Base-by-base conservation (phyloP, 2,113 vertebrate species). In the Nothoprocta pentlandii region DNA sequence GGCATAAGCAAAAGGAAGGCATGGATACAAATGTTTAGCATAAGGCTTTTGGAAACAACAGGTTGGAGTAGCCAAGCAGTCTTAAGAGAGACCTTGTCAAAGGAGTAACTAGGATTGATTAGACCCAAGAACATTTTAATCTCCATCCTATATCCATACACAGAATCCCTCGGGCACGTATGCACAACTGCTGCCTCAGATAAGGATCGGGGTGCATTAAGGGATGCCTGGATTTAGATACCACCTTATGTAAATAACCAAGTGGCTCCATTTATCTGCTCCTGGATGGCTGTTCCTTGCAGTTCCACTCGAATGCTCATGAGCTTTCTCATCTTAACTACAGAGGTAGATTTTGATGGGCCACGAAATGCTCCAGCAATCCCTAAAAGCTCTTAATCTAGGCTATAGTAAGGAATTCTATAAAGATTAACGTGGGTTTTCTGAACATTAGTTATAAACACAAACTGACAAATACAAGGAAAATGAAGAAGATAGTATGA, bases 371-470 rank as follows among this genome's bases (percentile, higher is more conserved):
- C 28, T 84, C 51, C 42, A 68, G 51, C 13, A 83, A 46, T 4
- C 19, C 34, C 46, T 88, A 34, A 90, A 93, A 85, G 28, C 51
- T 87, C 84, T 66, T 79, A 70, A 80, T 71, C 47, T 83, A 36
- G 25, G 49, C 19, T 15, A 12, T 1, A 70, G 26, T 30, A 46
- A 77, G 70, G 21, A 79, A 87, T 12, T 14, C 12, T 74, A 30
- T 21, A 71, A 51, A 68, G 15, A 20, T 80, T 78, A 63, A 76
- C 30, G 6, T 75, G 34, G 20, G 5, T 63, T 90, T 89, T 87
- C 53, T 82, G 47, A 90, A 42, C 13, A 25, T 70, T 53, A 70
- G 9, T 46, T 61, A 80, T 21, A 80, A 8, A 49, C 3, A 80
- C 1, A 73, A 54, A 56, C 10, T 25, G 49, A 47, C 13, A 78